Percentiles rank a stretch among this genome's conserved stretches.
These are phyloP conservation scores for Gallinago jamesoni DNA, from an alignment of 2,113 vertebrate species.

Conservation along the genomic window DNA sequence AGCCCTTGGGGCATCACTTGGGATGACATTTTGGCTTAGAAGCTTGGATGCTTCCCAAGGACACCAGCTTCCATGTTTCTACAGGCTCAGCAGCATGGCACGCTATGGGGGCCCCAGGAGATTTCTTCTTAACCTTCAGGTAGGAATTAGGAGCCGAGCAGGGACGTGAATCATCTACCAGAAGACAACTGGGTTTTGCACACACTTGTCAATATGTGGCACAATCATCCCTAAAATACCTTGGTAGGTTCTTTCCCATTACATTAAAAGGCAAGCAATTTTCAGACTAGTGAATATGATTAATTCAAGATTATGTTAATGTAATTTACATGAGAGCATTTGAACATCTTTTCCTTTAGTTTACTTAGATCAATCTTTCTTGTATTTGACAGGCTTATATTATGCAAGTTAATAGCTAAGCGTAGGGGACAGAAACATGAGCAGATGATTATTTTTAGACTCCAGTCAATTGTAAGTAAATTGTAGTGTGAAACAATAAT, in stretches of 20 bases:
- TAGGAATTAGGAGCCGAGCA: neutral
- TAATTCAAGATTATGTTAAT: slow-evolving; percentile 67
- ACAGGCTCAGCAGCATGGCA: neutral
- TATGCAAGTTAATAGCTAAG: slow-evolving; percentile 23
- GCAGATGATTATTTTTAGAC: slow-evolving; percentile 51
- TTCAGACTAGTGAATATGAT: slow-evolving; percentile 22
- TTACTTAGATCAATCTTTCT: slow-evolving; percentile 42
- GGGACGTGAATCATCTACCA: neutral
- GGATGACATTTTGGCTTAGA: neutral
- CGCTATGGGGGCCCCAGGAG: neutral
- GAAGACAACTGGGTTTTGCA: slow-evolving; percentile 23
- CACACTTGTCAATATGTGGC: slow-evolving; percentile 15
- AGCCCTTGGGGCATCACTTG: neutral
- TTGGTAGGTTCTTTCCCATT: slow-evolving; percentile 17
- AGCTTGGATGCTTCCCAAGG: neutral
- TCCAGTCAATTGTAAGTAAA: slow-evolving; percentile 25
- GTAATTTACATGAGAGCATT: slow-evolving; percentile 55
- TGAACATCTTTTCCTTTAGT: slow-evolving; percentile 37
- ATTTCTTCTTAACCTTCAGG: slow-evolving; percentile 39
- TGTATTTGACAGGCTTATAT: slow-evolving; percentile 24
- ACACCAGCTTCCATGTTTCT: neutral
- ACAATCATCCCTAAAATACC: slow-evolving; percentile 14
- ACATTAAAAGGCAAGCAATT: slow-evolving; percentile 49
- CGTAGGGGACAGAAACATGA: slow-evolving; percentile 9
- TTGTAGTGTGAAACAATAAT: neutral